These are phyloP conservation scores for Trachops cirrhosus DNA, from an alignment of 2,797 vertebrate species.

Conservation along the genomic window DNA sequence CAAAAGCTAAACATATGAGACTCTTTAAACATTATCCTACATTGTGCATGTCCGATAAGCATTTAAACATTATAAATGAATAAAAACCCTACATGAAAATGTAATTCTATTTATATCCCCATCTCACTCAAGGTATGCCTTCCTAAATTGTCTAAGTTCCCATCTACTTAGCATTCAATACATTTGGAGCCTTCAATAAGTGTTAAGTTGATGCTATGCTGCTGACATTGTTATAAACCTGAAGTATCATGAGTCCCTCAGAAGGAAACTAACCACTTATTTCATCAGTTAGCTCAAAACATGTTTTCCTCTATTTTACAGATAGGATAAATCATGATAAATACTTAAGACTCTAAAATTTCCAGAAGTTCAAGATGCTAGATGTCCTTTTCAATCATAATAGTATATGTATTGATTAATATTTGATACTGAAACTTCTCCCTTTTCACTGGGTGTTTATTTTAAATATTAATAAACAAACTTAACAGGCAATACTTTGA, in stretches of 20 bases:
- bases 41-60: not conserved
- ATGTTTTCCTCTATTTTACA: not conserved
- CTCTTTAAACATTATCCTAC: not conserved
- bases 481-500: not conserved
- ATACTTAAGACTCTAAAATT: not conserved
- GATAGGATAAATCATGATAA: not conserved
- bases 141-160: not conserved
- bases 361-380: not conserved
- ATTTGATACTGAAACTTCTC: not conserved
- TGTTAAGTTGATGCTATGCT: not conserved
- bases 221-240: not conserved
- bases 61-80: constrained; percentile 9
- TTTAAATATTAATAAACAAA: not conserved
- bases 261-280: constrained; percentile 15
- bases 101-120: not conserved
- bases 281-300: not conserved
- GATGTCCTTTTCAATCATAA: not conserved
- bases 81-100: not conserved
- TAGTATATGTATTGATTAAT: not conserved
- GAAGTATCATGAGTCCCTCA: not conserved
- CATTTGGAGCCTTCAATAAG: not conserved
- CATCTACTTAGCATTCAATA: not conserved
- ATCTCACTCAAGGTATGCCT: not conserved
- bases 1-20: not conserved
- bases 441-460: not conserved